Evolutionary conservation across 1,140 invertebrate species (phyloP), one percentile per base, ranked within the genome.

Genomic region (Drosophila sp.): DNA sequence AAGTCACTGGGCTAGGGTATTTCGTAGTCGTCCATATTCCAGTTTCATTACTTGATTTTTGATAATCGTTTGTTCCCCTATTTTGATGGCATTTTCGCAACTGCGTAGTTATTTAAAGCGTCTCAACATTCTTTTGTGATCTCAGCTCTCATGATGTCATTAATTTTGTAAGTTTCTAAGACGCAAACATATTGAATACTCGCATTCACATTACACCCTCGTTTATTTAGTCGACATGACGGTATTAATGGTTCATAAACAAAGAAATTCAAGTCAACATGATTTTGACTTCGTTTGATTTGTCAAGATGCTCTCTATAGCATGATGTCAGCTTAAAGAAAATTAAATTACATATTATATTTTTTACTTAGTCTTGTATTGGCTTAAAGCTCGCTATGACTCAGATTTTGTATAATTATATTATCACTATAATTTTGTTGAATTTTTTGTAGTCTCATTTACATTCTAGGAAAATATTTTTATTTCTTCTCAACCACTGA

Each of bases 121-220:
- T 45, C 36, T 27, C 11, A 38, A 25, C 36, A 25, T 43, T 41
- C 58, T 45, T 36, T 71, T 71, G 43, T 48, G 34, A 57, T 71
- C 51, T 16, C n/a, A 40, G 25, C 6, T 11, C 43, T 11, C 41
- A 73, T 73, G 70, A 73, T 73, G 70, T 73, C 64, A 73, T 73
- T 67, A 61, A 67, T 59, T 21, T 40, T 43, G 21, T 29, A 45
- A 14, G 46, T 14, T 18, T 43, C 25, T 54, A 7, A 43, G 25
- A 14, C 41, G 4, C 11, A 18, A 27, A 21, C n/a, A 27, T 13
- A 38, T 0, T 1, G 13, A n/a, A 38, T 38, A 38, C 36, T 11
- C 11, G 36, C 2, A n/a, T n/a, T 38, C 27, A 0, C 27, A 29
- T 29, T 21, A 21, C 21, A 29, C 4, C 4, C 7, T 2, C 27